Evolutionary conservation across 2,888 invertebrate species (phyloP).

Genomic region (Incurvaria masculella): DNA sequence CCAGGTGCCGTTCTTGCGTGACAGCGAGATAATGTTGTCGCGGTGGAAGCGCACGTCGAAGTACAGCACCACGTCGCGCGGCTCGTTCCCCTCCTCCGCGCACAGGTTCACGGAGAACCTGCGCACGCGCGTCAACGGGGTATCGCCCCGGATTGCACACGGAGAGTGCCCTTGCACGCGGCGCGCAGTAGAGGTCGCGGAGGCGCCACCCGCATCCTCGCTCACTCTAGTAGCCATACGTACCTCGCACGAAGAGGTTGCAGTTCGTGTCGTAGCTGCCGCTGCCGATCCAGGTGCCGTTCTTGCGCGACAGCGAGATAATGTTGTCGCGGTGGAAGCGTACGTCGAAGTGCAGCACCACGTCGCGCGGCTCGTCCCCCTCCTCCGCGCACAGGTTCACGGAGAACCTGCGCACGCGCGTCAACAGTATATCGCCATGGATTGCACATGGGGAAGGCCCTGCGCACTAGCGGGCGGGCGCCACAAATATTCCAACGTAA

Average conservation of each 20-base stretch:
- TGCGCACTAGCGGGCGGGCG: too few relatives aligned
- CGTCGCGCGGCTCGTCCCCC: conserved; percentile 45
- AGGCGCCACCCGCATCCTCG: too few relatives aligned
- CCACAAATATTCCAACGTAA: too few relatives aligned
- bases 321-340: conserved; percentile 48
- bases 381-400: conserved; percentile 47
- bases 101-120: conserved; percentile 51
- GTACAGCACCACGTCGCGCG: conserved; percentile 44
- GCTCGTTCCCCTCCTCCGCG: conserved; percentile 47
- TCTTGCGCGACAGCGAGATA: conserved; percentile 42
- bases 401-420: conserved; percentile 51
- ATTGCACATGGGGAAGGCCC: too few relatives aligned
- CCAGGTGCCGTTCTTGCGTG: conserved; percentile 46
- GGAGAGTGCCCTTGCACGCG: too few relatives aligned
- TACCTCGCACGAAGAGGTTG: conserved; percentile 52
- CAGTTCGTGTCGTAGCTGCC: conserved; percentile 49
- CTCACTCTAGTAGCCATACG: too few relatives aligned
- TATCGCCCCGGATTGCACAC: too few relatives aligned
- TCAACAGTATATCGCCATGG: too few relatives aligned
- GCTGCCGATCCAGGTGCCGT: conserved; percentile 49
- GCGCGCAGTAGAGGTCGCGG: too few relatives aligned
- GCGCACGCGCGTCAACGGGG: too few relatives aligned
- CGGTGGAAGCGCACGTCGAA: conserved; percentile 48
- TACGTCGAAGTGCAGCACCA: conserved; percentile 47
- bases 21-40: conserved; percentile 46